Percentiles rank a stretch among this genome's conserved stretches.
phyloP scores from a whole-genome alignment of 2,113 vertebrate genomes.

The Notechis scutatus region DNA sequence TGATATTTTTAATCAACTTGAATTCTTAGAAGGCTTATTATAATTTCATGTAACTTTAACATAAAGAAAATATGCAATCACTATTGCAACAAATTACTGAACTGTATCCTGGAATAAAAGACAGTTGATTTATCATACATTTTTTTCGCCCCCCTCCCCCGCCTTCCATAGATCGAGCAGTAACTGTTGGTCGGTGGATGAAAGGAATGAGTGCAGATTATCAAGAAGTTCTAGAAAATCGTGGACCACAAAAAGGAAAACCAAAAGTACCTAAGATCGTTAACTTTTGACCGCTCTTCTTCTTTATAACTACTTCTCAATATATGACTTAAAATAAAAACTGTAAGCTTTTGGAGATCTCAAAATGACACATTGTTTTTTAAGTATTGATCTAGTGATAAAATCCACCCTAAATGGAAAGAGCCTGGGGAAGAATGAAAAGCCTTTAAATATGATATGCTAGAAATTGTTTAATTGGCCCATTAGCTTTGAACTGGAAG shows the following conservation, averaged over 20 bases:
- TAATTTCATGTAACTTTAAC: conserved; percentile 33
- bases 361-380: background rate
- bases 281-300: conserved; percentile 71
- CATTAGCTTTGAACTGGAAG: background rate
- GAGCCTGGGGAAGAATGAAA: background rate
- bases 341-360: background rate
- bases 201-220: conserved; percentile 88
- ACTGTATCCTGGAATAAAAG: background rate
- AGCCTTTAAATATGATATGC: background rate
- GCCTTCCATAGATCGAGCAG: conserved; percentile 68
- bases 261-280: conserved; percentile 79
- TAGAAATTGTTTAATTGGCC: background rate
- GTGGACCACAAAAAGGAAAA: conserved; percentile 63
- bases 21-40: conserved; percentile 29
- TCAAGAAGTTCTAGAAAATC: conserved; percentile 76
- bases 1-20: conserved; percentile 36
- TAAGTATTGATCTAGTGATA: background rate
- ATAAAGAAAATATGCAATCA: background rate
- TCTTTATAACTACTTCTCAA: background rate
- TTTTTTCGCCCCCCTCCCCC: background rate
- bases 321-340: background rate
- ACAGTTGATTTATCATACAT: background rate
- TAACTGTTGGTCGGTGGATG: conserved; percentile 84
- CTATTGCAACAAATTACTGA: conserved; percentile 17
- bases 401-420: background rate